Evolutionary conservation across 2,888 invertebrate species (phyloP).

Genomic region (Chymomyza procnemis): DNA sequence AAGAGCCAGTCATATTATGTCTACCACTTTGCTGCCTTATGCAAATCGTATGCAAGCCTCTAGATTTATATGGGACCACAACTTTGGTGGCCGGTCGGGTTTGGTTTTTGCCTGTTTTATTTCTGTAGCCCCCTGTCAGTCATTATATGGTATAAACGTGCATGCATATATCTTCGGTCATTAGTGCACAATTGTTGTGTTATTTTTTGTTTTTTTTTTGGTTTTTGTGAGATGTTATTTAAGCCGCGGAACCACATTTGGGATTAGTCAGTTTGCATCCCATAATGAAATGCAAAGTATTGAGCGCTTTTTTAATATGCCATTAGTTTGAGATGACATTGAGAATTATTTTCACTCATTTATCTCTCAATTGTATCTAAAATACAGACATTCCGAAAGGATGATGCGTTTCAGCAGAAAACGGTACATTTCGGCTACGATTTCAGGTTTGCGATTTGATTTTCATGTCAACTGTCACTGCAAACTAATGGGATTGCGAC

Average conservation of each 20-base stretch:
- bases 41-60: slow-evolving; percentile 31
- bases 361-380: slow-evolving; percentile 23
- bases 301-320: background rate
- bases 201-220: slow-evolving; percentile 23
- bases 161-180: slow-evolving; percentile 44
- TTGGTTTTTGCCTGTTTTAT: background rate
- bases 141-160: slow-evolving; percentile 1
- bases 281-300: background rate
- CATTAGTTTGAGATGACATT: slow-evolving; percentile 5
- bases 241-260: background rate
- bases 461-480: background rate
- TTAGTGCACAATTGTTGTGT: slow-evolving; percentile 56
- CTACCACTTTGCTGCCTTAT: slow-evolving; percentile 24
- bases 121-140: background rate
- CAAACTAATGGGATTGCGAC: background rate
- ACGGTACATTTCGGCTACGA: background rate
- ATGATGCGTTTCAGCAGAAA: slow-evolving; percentile 28
- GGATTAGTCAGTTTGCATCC: background rate
- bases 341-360: slow-evolving; percentile 38
- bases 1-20: slow-evolving; percentile 37
- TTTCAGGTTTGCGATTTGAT: background rate
- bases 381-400: slow-evolving; percentile 40
- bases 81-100: slow-evolving; percentile 26
- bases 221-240: slow-evolving; percentile 21
- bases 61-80: slow-evolving; percentile 4